These are phyloP conservation scores for Anableps anableps DNA, from an alignment of 2,797 vertebrate species.

Conservation along the genomic window DNA sequence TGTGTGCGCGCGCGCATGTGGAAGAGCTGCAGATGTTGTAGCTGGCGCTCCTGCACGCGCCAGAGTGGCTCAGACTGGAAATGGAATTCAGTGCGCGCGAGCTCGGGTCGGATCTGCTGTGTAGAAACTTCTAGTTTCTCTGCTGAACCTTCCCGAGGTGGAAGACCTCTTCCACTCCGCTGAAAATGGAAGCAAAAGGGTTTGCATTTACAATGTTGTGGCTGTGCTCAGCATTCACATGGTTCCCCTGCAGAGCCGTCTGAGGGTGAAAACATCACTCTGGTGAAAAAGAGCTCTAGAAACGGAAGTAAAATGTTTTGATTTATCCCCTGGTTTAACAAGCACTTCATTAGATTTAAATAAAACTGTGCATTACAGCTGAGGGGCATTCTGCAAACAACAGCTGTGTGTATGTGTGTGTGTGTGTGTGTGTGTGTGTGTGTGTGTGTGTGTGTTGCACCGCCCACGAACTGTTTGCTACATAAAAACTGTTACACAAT, in stretches of 20 bases:
- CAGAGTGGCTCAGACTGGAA: neutral
- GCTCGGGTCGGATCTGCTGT: neutral
- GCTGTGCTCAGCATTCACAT: neutral
- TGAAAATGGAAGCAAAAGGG: neutral
- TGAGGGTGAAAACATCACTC: no score
- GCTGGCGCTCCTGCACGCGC: neutral
- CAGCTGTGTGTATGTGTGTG: neutral
- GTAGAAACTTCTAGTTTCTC: neutral
- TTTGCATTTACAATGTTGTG: neutral
- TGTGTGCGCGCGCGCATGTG: neutral
- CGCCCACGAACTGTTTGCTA: slow-evolving; percentile 17
- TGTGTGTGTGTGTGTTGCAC: neutral
- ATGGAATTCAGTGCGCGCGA: neutral
- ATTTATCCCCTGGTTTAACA: neutral
- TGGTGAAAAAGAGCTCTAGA: neutral
- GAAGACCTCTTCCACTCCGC: neutral
- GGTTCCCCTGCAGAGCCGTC: neutral
- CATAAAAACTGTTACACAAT: slow-evolving; percentile 39
- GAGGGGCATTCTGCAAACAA: neutral
- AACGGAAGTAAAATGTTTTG: neutral
- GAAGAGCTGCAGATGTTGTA: neutral
- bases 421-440: neutral
- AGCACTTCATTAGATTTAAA: neutral
- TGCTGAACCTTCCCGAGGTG: neutral
- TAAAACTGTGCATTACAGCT: neutral